Conservation (phyloP, 2,113 vertebrate species). For the Coturnix japonica region DNA sequence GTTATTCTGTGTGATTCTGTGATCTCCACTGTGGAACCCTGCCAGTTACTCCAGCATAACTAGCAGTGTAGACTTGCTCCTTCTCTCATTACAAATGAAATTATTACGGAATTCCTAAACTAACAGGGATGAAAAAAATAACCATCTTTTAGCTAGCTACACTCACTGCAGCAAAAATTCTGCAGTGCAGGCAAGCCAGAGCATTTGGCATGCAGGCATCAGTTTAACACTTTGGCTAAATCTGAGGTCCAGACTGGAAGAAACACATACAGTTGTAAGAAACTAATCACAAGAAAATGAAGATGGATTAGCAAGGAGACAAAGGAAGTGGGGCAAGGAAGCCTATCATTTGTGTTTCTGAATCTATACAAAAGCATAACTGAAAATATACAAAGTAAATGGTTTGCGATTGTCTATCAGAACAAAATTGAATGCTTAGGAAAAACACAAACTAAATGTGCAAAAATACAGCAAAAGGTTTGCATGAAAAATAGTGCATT, state of each 20-base stretch:
- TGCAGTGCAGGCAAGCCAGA: neutral
- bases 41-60: neutral
- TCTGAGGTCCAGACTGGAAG: neutral
- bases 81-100: neutral
- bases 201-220: accelerated
- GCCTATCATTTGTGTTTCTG: neutral
- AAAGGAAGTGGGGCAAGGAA: neutral
- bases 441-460: neutral
- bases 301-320: neutral
- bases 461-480: neutral
- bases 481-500: neutral
- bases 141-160: neutral
- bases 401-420: neutral
- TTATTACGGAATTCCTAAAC: neutral
- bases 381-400: neutral
- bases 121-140: neutral
- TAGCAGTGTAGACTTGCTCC: neutral
- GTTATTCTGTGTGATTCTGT: no score
- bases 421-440: neutral
- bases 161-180: neutral
- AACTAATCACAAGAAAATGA: neutral
- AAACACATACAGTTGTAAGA: neutral
- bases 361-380: neutral
- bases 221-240: neutral
- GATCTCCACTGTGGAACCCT: neutral